A percentile compares a stretch with the other conserved stretches of the same genome.
phyloP scores from a whole-genome alignment of 2,888 invertebrate species.

The Liopterus haemorrhoidalis region DNA sequence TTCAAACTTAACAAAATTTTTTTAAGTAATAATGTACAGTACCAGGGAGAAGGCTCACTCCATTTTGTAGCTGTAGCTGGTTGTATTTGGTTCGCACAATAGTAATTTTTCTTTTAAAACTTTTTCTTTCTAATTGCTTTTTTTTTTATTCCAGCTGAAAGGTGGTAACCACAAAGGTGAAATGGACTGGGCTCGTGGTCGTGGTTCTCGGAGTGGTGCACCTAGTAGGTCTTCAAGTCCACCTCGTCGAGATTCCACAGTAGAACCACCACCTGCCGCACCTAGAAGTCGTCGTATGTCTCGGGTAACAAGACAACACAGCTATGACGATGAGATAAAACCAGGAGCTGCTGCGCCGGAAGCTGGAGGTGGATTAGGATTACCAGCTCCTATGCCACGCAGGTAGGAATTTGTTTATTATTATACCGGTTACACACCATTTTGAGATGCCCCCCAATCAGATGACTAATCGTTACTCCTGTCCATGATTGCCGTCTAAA shows the following conservation, averaged over 20 bases:
- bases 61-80: no score
- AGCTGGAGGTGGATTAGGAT: conserved; percentile 55
- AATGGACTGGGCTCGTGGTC: conserved; percentile 52
- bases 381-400: conserved; percentile 70
- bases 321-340: conserved; percentile 75
- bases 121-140: not conserved
- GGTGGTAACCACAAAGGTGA: conserved; percentile 55
- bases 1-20: no score
- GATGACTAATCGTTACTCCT: no score
- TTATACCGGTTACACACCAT: no score
- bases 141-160: conserved; percentile 54
- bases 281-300: conserved; percentile 55
- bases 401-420: conserved; percentile 44
- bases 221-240: conserved; percentile 57
- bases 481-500: no score
- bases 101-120: no score
- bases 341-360: conserved; percentile 34
- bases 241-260: conserved; percentile 46
- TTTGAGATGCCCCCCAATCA: no score
- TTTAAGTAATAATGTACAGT: no score
- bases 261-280: conserved; percentile 42
- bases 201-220: conserved; percentile 55
- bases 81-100: no score
- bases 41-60: no score
- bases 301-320: conserved; percentile 66